These are phyloP conservation scores for Monodelphis domestica DNA, from an alignment of 2,797 vertebrate species.

Conservation along the genomic window DNA sequence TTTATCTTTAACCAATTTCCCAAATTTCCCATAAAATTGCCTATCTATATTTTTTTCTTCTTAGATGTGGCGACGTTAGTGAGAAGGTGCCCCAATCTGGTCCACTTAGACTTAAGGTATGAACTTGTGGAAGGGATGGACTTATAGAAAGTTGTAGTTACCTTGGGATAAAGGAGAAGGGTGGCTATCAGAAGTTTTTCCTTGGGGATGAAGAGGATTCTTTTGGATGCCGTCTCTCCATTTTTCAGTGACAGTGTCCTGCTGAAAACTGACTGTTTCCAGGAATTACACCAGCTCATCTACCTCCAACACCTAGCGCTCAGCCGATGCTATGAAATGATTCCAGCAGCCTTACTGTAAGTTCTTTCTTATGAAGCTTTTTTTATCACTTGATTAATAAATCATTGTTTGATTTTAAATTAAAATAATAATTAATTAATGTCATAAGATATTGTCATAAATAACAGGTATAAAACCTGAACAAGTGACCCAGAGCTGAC, in stretches of 20 bases:
- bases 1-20: background rate
- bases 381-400: background rate
- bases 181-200: background rate
- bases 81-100: constrained; percentile 89
- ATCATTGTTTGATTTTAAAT: no score
- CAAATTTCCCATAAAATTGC: constrained; percentile 9
- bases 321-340: constrained; percentile 96
- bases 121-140: constrained; percentile 34
- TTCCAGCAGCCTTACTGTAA: constrained; percentile 92
- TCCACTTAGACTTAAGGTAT: constrained; percentile 94
- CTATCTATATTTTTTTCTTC: constrained; percentile 37
- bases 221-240: constrained; percentile 6
- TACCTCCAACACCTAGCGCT: constrained; percentile 90
- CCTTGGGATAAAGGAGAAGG: background rate
- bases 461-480: background rate
- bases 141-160: background rate
- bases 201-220: rapidly evolving
- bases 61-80: constrained; percentile 91
- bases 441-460: no score
- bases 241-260: constrained; percentile 92
- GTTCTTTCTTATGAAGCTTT: constrained; percentile 67
- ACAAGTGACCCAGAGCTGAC: background rate
- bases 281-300: constrained; percentile 86
- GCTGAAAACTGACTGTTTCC: constrained; percentile 91
- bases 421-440: no score